phyloP scores from a whole-genome alignment of 2,797 vertebrate genomes.

The Muscicapa comitata region DNA sequence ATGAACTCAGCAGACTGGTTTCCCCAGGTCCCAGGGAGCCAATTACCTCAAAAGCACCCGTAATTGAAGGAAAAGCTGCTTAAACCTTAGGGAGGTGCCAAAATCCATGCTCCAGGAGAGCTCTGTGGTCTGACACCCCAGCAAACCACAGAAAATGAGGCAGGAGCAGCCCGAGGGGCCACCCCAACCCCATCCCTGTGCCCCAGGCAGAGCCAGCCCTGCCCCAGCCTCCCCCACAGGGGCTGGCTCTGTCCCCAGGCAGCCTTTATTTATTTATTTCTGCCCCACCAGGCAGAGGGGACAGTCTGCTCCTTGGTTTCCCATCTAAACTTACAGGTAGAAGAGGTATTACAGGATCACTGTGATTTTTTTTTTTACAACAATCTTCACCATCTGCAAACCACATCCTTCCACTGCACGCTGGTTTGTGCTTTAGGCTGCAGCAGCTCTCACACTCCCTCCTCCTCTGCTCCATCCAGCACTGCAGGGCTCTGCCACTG shows the following conservation, averaged over 20 bases:
- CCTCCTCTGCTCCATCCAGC: neutral
- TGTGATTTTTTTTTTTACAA: neutral
- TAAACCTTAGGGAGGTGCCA: neutral
- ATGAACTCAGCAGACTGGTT: neutral
- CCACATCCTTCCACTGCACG: neutral
- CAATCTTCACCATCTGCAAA: neutral
- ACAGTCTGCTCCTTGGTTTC: neutral
- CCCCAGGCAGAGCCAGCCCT: neutral
- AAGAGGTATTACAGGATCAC: neutral
- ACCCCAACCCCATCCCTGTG: neutral
- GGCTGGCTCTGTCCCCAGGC: neutral
- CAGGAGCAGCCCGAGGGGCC: neutral
- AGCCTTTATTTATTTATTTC: neutral
- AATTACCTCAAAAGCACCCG: neutral
- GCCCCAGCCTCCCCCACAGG: neutral
- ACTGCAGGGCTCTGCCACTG: neutral
- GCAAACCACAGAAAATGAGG: neutral
- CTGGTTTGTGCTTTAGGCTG: neutral
- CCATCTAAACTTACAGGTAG: neutral
- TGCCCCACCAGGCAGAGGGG: neutral
- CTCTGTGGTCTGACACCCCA: neutral
- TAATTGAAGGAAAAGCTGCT: neutral
- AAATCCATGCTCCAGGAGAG: neutral
- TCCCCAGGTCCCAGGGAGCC: neutral
- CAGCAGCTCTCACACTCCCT: rapidly evolving